A percentile compares a stretch with the other conserved stretches of the same genome.
Evolutionary conservation across 1,140 invertebrate species (phyloP).

Genomic region (Harpegnathos saltator): DNA sequence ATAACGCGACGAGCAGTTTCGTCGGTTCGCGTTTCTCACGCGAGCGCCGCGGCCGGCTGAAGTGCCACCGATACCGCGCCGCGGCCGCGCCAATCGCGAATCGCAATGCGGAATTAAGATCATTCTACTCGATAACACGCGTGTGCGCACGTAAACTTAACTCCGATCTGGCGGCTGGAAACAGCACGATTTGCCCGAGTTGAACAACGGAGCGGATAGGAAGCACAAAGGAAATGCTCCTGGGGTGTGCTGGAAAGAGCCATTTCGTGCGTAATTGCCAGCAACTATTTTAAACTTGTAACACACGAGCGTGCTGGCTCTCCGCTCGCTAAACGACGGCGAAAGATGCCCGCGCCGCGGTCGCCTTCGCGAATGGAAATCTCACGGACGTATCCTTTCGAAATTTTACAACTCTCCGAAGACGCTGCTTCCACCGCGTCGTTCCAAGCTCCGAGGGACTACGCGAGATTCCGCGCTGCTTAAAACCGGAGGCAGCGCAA

Average conservation of each 20-base stretch:
- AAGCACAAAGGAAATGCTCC: conserved; percentile 29
- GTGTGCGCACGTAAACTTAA: conserved; percentile 42
- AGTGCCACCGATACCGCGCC: conserved; percentile 41
- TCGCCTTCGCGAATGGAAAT: neutral
- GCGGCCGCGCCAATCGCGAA: conserved; percentile 50
- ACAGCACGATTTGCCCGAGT: conserved; percentile 13
- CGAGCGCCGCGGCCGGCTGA: conserved; percentile 50
- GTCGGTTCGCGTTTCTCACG: conserved; percentile 75
- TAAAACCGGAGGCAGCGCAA: conserved; percentile 25
- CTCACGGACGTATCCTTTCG: neutral
- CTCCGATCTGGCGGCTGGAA: conserved; percentile 26
- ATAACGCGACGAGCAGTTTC: conserved; percentile 74
- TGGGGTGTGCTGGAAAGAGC: conserved; percentile 44
- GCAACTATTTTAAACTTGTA: conserved; percentile 3
- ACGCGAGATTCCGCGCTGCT: neutral
- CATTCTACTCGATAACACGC: conserved; percentile 52
- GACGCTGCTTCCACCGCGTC: neutral
- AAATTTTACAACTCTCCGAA: neutral
- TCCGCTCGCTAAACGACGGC: neutral
- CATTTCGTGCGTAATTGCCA: conserved; percentile 37
- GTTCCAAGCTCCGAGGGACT: neutral
- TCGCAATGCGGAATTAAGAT: conserved; percentile 56
- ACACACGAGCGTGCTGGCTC: neutral
- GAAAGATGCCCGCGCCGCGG: neutral
- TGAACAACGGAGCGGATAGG: conserved; percentile 33